Percentiles rank a stretch among this genome's conserved stretches.
Conservation (phyloP, 2,888 invertebrate genomes). For the Agrochola macilenta region DNA sequence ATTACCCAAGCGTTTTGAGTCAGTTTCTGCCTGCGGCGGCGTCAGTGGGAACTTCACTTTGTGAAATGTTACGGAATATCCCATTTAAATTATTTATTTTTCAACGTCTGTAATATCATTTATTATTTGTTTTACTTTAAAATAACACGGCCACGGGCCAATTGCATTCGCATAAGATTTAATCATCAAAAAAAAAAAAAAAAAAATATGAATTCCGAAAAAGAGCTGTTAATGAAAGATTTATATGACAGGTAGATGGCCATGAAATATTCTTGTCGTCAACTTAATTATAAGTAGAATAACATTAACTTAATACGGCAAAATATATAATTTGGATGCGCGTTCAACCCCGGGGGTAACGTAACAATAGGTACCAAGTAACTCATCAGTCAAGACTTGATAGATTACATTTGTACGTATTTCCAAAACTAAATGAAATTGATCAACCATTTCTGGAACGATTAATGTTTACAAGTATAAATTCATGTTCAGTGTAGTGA, state of each 20-base stretch:
- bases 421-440: background rate
- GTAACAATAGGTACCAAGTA: background rate
- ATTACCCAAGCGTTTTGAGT: conserved; percentile 32
- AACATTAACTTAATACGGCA: background rate
- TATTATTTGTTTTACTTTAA: background rate
- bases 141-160: too few relatives aligned
- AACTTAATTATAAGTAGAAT: background rate
- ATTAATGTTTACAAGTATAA: background rate
- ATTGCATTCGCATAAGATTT: too few relatives aligned
- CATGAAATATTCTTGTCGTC: background rate
- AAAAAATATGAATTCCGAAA: background rate
- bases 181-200: background rate
- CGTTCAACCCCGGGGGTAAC: background rate
- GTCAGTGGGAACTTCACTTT: conserved; percentile 26
- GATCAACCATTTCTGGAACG: conserved; percentile 1
- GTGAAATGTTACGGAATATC: conserved; percentile 24
- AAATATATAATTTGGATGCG: background rate
- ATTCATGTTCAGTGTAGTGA: conserved; percentile 18
- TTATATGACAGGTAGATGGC: background rate
- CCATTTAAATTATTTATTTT: background rate
- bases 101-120: background rate
- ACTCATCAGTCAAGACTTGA: background rate
- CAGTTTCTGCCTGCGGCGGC: conserved; percentile 13
- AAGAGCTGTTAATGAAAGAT: background rate
- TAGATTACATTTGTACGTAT: background rate